A percentile compares a stretch with the other conserved stretches of the same genome.
Conservation (phyloP, 2,113 vertebrate species). For the Struthio camelus region DNA sequence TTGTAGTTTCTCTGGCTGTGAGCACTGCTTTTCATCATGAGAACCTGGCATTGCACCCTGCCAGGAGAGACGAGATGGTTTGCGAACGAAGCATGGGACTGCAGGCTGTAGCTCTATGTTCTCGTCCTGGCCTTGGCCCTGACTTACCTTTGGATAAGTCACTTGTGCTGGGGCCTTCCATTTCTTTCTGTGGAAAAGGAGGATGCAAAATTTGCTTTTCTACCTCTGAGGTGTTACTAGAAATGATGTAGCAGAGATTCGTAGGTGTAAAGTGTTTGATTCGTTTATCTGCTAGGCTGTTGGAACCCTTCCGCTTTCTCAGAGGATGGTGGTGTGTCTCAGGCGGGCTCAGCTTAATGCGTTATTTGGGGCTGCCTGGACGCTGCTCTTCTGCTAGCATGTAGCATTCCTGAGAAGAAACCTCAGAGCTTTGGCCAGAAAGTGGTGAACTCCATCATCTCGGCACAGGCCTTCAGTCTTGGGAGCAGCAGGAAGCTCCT, state of each 20-base stretch:
- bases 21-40: background rate
- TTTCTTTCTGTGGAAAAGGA: background rate
- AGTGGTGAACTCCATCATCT: constrained; percentile 4
- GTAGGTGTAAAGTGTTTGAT: background rate
- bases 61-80: background rate
- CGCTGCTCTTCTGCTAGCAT: background rate
- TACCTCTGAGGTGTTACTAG: background rate
- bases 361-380: background rate
- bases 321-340: background rate
- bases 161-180: background rate
- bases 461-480: background rate
- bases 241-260: background rate
- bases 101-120: background rate
- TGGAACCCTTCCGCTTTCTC: background rate
- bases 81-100: background rate
- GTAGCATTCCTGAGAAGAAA: background rate
- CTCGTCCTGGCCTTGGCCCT: background rate
- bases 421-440: background rate
- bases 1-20: background rate
- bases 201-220: background rate
- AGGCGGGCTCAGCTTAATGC: background rate
- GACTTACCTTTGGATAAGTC: background rate
- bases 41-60: background rate
- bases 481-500: background rate
- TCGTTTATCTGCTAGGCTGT: background rate